Base-by-base conservation (phyloP, 2,113 vertebrate species). In the Lasiurus borealis region DNA sequence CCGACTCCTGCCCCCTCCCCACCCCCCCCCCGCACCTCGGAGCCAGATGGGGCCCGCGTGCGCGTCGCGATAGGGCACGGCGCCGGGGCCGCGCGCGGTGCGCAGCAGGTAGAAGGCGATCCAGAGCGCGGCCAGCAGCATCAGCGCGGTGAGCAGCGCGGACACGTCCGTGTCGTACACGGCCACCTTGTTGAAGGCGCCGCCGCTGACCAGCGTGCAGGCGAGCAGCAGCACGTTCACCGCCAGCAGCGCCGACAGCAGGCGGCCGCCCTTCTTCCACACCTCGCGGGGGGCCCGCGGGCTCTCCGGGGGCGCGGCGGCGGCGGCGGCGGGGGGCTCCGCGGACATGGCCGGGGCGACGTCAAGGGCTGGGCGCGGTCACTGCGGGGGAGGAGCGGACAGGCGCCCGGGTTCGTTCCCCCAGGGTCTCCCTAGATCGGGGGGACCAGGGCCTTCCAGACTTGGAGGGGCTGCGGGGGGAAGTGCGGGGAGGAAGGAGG, bases 1-100 rank as follows among this genome's bases (percentile, higher is more conserved):
- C 14, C 6, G 8, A 23, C 82, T 5, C 44, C n/a, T 13, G 0
- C 18, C 52, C 46, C 15, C n/a, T 4, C 6, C 44, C 34, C 5
- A n/a, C 44, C 34, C 16, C 0, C 91, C 95, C 71, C 76, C 4
- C 16, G 90, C 97, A 99, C 99, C 99, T 98, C 99, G 99, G 57
- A 99, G 99, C 99, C 99, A 99, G 78, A 99, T 94, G 62, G 99
- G 99, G 15, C 99, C 99, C 0, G 99, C 99, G 0, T 99, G 99
- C 40, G 97, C 94, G 77, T 99, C 99, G 93, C 98, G 99, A 96
- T 98, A 98, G 14, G 97, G 98, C 44, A 99, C 97, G 2, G 99
- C 99, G 0, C 96, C 95, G 0, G 98, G 97, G 81, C 86, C 90
- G 12, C 97, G 98, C 64, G 97, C 95, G 0, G 98, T 99, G 96